Percentiles rank a stretch among this genome's conserved stretches.
These are phyloP conservation scores for Steromphala cineraria DNA, from an alignment of 2,888 invertebrate genomes.

Conservation along the genomic window DNA sequence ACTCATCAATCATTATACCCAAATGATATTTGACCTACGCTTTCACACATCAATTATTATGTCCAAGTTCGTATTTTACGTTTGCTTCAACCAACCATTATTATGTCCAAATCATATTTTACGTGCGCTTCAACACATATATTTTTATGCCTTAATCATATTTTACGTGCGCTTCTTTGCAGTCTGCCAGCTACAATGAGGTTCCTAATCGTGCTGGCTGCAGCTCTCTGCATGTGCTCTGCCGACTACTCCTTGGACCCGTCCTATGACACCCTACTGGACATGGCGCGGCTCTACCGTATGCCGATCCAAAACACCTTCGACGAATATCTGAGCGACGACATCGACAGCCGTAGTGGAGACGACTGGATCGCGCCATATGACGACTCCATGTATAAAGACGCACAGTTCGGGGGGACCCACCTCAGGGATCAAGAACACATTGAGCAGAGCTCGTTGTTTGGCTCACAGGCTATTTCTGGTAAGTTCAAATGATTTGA, in stretches of 20 bases:
- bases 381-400: conserved; percentile 35
- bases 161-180: too few species aligned
- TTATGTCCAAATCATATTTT: too few species aligned
- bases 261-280: conserved; percentile 31
- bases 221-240: not conserved
- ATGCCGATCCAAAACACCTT: conserved; percentile 35
- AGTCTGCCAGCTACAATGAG: not conserved
- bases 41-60: too few species aligned
- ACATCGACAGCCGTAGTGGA: conserved; percentile 38
- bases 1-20: too few species aligned
- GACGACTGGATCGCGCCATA: conserved; percentile 34
- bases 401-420: conserved; percentile 47
- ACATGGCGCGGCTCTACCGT: conserved; percentile 46
- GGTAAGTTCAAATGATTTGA: conserved; percentile 38
- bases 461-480: conserved; percentile 65
- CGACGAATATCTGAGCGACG: conserved; percentile 26
- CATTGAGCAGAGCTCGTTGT: conserved; percentile 61
- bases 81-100: too few species aligned
- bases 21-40: too few species aligned
- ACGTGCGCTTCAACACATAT: too few species aligned
- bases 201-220: not conserved
- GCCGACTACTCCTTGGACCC: conserved; percentile 7
- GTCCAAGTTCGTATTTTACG: too few species aligned
- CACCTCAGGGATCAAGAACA: conserved; percentile 64
- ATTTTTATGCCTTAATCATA: too few species aligned